Conservation (phyloP, 2,888 invertebrate species). For the Drosophila ustulata region DNA sequence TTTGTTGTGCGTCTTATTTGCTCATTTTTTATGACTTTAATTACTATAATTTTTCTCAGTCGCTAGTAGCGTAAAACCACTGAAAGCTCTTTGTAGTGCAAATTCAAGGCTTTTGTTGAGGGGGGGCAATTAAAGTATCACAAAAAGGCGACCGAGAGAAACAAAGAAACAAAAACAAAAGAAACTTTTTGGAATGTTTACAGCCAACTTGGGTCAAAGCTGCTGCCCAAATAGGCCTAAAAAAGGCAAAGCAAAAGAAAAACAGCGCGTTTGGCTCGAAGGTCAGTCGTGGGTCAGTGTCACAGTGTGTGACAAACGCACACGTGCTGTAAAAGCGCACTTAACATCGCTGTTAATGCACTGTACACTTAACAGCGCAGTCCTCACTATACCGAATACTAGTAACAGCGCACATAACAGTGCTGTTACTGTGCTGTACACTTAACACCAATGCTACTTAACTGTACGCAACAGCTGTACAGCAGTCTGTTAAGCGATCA, state of each 20-base stretch:
- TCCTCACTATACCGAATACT: too few relatives aligned
- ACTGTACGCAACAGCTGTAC: too few relatives aligned
- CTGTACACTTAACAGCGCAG: too few relatives aligned
- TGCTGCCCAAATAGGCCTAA: conserved; percentile 44
- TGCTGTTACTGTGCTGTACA: neutral
- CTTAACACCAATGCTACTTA: too few relatives aligned
- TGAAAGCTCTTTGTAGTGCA: conserved; percentile 67
- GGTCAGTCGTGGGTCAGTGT: conserved; percentile 42
- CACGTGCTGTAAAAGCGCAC: neutral
- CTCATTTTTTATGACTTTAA: conserved; percentile 70
- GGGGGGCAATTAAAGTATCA: conserved; percentile 62
- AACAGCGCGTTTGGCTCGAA: conserved; percentile 31
- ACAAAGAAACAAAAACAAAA: conserved; percentile 47
- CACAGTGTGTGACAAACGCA: conserved; percentile 6
- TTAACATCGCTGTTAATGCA: conserved; percentile 26
- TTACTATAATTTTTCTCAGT: conserved; percentile 75
- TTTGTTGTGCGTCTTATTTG: conserved; percentile 46
- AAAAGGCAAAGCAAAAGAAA: conserved; percentile 11
- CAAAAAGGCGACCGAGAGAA: conserved; percentile 20
- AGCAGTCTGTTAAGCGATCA: conserved; percentile 19
- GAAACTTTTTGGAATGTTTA: conserved; percentile 39
- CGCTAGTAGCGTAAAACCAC: conserved; percentile 43
- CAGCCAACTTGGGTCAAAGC: conserved; percentile 22
- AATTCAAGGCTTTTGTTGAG: conserved; percentile 65
- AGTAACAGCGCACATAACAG: neutral